phyloP scores from a whole-genome alignment of 2,888 invertebrate species.

The Teleiodes luculella region DNA sequence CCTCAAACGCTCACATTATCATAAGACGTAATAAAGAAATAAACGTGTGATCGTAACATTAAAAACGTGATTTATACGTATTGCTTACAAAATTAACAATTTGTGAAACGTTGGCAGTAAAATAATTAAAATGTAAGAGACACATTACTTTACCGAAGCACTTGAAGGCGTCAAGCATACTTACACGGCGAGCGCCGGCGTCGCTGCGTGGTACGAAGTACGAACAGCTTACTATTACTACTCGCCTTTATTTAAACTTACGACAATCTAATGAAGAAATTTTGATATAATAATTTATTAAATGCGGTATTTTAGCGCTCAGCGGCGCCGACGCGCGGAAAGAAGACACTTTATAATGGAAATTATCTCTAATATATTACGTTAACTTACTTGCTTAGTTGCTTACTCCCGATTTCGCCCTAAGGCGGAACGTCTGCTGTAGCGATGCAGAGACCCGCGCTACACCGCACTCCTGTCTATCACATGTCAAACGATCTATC shows the following conservation, averaged over 20 bases:
- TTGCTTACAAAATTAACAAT: constrained; percentile 60
- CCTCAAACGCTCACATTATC: constrained; percentile 37
- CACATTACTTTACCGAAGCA: constrained; percentile 66
- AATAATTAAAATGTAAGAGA: constrained; percentile 57
- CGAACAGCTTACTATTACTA: constrained; percentile 41
- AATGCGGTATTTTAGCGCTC: constrained; percentile 46
- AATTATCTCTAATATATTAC: constrained; percentile 68
- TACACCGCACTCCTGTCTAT: background rate
- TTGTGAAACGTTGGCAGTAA: constrained; percentile 74
- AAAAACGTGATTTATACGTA: constrained; percentile 57
- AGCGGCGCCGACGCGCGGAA: constrained; percentile 42
- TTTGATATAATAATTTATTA: constrained; percentile 50
- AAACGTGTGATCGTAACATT: constrained; percentile 65
- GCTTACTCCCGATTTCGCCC: constrained; percentile 35
- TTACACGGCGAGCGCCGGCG: constrained; percentile 47
- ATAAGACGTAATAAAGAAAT: constrained; percentile 59
- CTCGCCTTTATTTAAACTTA: constrained; percentile 36
- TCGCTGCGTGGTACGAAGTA: constrained; percentile 36
- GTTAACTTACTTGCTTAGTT: constrained; percentile 64
- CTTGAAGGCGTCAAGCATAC: constrained; percentile 73
- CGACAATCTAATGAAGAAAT: constrained; percentile 50
- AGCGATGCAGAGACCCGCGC: constrained; percentile 21
- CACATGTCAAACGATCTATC: background rate
- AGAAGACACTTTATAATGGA: constrained; percentile 66
- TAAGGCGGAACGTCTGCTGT: constrained; percentile 45